Conservation (phyloP, 64 coral and sea anemone species). For the Montipora sp. region DNA sequence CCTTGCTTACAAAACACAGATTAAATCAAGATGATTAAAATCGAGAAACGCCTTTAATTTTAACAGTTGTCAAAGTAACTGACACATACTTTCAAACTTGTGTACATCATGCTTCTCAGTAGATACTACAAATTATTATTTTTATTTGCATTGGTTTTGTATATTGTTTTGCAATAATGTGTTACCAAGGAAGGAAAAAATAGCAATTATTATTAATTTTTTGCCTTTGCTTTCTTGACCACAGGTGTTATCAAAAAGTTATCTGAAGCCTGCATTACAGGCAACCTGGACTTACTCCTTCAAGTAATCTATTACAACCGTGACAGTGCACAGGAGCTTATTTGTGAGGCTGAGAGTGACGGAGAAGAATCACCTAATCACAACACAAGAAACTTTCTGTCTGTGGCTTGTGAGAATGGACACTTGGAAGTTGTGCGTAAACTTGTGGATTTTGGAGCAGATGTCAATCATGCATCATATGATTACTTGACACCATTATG, state of each 20-base stretch:
- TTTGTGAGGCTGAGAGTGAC: conserved; percentile 24
- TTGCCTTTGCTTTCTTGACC: not conserved
- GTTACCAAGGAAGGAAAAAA: no score
- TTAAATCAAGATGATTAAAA: no score
- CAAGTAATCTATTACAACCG: conserved; percentile 78
- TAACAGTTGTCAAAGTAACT: no score
- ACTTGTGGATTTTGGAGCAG: conserved; percentile 74
- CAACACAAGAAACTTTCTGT: conserved; percentile 21
- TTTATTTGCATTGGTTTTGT: no score
- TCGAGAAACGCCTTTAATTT: no score
- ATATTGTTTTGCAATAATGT: no score
- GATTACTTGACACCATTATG: conserved; percentile 72
- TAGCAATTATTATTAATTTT: no score
- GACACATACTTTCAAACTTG: no score
- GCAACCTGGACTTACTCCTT: conserved; percentile 82
- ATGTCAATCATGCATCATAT: conserved; percentile 72
- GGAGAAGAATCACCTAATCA: conserved; percentile 11
- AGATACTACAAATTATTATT: no score
- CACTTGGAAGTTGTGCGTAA: conserved; percentile 80
- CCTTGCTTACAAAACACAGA: no score
- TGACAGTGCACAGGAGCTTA: conserved; percentile 54
- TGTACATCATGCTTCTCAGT: no score
- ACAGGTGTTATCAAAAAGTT: conserved; percentile 77
- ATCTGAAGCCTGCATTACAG: conserved; percentile 74
- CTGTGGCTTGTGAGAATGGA: conserved; percentile 82